Conservation (phyloP, 2,888 invertebrate genomes). For the Cinara cedri region DNA sequence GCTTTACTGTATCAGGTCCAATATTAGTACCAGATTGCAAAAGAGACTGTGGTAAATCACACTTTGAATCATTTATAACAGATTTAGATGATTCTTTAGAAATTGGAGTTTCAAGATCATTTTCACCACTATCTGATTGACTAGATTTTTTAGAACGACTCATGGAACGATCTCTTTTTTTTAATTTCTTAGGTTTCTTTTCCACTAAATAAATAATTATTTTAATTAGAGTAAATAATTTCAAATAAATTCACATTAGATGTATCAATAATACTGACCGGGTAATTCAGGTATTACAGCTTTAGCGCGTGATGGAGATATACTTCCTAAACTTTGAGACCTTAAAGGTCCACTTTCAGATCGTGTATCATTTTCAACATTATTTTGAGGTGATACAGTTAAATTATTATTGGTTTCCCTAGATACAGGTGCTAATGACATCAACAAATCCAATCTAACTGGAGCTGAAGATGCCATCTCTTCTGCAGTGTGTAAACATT, state of each 20-base stretch:
- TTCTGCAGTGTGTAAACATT: conserved; percentile 82
- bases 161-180: conserved; percentile 50
- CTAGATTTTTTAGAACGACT: conserved; percentile 54
- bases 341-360: conserved; percentile 59
- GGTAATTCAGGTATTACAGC: conserved; percentile 39
- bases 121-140: conserved; percentile 44
- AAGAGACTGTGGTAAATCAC: conserved; percentile 22
- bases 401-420: conserved; percentile 54
- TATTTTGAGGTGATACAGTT: conserved; percentile 27
- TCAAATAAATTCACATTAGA: neutral
- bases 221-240: conserved; percentile 4
- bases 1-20: conserved; percentile 43
- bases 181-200: conserved; percentile 46
- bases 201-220: conserved; percentile 39
- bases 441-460: conserved; percentile 82
- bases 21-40: conserved; percentile 12
- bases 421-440: conserved; percentile 76
- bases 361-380: conserved; percentile 24
- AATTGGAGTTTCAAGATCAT: conserved; percentile 12
- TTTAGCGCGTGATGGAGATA: conserved; percentile 57
- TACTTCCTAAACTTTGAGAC: conserved; percentile 61
- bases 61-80: conserved; percentile 20
- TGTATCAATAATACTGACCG: conserved; percentile 19
- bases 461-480: conserved; percentile 89
- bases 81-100: conserved; percentile 37